Percentiles rank a stretch among this genome's conserved stretches.
Evolutionary conservation across 2,797 vertebrate genomes (phyloP).

Genomic region (Brachyrhaphis roseni): DNA sequence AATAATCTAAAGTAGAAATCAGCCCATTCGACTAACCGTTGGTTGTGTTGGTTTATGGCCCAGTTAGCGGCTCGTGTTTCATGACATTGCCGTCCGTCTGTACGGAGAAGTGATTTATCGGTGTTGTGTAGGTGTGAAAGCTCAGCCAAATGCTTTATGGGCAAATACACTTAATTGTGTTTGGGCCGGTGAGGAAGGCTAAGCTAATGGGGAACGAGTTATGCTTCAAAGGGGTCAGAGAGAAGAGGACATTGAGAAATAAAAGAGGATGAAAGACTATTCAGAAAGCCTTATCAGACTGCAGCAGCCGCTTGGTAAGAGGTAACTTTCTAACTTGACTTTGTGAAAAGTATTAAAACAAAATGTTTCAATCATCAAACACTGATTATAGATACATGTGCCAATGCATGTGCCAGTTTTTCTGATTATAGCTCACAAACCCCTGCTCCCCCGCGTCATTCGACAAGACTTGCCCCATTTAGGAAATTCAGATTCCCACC

Average conservation of each 20-base stretch:
- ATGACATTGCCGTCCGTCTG: conserved; percentile 14
- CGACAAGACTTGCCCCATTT: conserved; percentile 58
- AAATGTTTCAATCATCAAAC: conserved; percentile 3
- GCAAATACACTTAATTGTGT: conserved; percentile 57
- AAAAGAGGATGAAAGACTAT: conserved; percentile 30
- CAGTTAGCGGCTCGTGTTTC: not conserved
- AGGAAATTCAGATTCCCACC: conserved; percentile 53
- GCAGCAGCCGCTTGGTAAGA: conserved; percentile 24
- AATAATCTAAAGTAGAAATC: not conserved
- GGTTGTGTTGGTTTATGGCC: not conserved
- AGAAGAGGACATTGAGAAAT: conserved; percentile 33
- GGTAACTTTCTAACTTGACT: conserved; percentile 46
- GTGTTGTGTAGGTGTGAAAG: conserved; percentile 35
- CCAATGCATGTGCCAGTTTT: conserved; percentile 17
- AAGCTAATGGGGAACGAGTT: conserved; percentile 48
- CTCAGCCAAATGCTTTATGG: conserved; percentile 69
- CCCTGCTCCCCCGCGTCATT: conserved; percentile 39
- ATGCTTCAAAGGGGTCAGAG: conserved; percentile 48
- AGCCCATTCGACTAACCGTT: not conserved
- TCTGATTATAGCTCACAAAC: conserved; percentile 33
- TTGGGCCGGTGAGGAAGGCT: conserved; percentile 56
- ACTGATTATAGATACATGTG: conserved; percentile 29
- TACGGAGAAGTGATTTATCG: conserved; percentile 58
- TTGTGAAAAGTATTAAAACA: conserved; percentile 33
- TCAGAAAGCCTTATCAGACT: conserved; percentile 27